phyloP scores from a whole-genome alignment of 2,888 invertebrate genomes.

The Anaspis maculata region DNA sequence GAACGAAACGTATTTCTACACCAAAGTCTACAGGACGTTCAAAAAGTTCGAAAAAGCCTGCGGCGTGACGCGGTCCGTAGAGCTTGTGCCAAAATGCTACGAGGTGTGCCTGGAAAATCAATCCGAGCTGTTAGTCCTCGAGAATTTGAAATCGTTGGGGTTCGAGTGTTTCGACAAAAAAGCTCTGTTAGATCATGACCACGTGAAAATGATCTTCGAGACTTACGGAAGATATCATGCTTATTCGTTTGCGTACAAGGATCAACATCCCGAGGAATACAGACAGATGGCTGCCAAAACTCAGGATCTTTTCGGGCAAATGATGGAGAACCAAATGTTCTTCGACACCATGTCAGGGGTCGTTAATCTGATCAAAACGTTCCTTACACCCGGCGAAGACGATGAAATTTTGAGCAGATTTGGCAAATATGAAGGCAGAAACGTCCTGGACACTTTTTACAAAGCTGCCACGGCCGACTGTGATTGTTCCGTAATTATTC shows the following conservation, averaged over 20 bases:
- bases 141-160: conserved; percentile 6
- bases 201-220: conserved; percentile 12
- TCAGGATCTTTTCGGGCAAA: conserved; percentile 3
- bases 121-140: conserved; percentile 4
- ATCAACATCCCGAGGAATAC: conserved; percentile 12
- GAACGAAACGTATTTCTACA: conserved; percentile 16
- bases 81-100: conserved; percentile 11
- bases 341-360: background rate
- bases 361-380: background rate
- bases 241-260: conserved; percentile 14
- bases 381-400: conserved; percentile 3
- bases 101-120: background rate
- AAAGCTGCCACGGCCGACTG: background rate
- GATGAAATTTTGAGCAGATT: conserved; percentile 1
- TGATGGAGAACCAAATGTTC: background rate
- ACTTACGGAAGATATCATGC: conserved; percentile 18
- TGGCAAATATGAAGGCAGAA: background rate
- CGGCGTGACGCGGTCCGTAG: too few relatives aligned
- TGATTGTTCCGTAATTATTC: conserved; percentile 10
- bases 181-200: conserved; percentile 12
- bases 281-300: background rate
- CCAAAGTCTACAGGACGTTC: conserved; percentile 9
- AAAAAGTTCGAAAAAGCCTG: conserved; percentile 7
- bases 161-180: conserved; percentile 11
- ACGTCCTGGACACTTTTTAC: background rate